Percentiles rank a stretch among this genome's conserved stretches.
Conservation (phyloP, 2,797 vertebrate genomes). For the Nannoperca obscura region DNA sequence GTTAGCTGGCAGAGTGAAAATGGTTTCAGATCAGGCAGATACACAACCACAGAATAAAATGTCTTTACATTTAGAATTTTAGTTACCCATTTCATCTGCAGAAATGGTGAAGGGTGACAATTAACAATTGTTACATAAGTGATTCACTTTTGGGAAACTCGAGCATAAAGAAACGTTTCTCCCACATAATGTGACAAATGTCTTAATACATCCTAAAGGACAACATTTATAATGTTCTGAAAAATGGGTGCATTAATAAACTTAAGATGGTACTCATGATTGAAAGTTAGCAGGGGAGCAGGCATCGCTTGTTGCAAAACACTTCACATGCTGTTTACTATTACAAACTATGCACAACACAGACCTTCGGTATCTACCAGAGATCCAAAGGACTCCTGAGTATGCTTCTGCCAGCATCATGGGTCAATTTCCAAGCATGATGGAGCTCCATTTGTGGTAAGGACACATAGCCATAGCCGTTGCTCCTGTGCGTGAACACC, state of each 20-base stretch:
- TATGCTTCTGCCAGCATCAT: conserved; percentile 5
- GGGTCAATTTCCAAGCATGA: neutral
- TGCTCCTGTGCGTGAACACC: neutral
- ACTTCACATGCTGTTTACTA: neutral
- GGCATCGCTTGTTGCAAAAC: neutral
- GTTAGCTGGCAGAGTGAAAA: neutral
- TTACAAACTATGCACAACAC: neutral
- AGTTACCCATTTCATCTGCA: neutral
- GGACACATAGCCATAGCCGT: neutral
- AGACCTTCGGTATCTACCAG: neutral
- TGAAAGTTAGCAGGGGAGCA: conserved; percentile 1
- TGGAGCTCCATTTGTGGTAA: neutral
- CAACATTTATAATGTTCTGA: neutral
- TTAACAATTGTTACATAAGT: too few relatives aligned
- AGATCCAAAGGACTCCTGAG: neutral
- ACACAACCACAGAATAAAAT: conserved; percentile 1
- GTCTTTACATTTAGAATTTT: neutral
- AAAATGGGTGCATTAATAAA: conserved; percentile 12
- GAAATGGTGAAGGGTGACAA: too few relatives aligned
- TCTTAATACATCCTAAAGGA: conserved; percentile 4
- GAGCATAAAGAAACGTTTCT: conserved; percentile 7
- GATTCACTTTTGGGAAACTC: conserved; percentile 12
- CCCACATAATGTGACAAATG: conserved; percentile 4
- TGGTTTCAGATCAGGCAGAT: neutral
- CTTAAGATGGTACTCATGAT: neutral